These are phyloP conservation scores for Trichogramma pretiosum DNA, from an alignment of 1,140 invertebrate species.

Conservation along the genomic window DNA sequence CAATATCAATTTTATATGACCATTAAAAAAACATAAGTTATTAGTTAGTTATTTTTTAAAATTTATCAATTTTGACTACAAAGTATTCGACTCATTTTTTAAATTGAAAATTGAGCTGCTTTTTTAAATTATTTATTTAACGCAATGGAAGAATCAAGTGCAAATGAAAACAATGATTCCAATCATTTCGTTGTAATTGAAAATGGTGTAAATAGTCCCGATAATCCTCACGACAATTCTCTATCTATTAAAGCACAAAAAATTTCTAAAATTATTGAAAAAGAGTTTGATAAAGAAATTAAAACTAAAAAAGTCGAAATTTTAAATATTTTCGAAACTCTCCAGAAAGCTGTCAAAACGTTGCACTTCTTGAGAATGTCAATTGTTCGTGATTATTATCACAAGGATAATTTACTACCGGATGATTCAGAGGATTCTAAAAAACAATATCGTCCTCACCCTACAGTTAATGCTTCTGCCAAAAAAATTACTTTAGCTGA, in stretches of 20 bases:
- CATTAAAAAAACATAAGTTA: too few species aligned
- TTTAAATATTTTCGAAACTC: slow-evolving; percentile 49
- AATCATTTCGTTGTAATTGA: too few species aligned
- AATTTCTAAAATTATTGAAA: slow-evolving; percentile 40
- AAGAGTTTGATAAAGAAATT: slow-evolving; percentile 51
- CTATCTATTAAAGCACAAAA: slow-evolving; percentile 31
- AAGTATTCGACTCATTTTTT: too few species aligned
- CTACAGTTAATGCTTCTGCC: slow-evolving; percentile 49
- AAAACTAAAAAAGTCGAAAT: slow-evolving; percentile 46
- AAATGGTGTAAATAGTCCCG: too few species aligned
- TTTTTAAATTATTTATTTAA: too few species aligned
- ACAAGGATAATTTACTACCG: slow-evolving; percentile 49
- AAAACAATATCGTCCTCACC: slow-evolving; percentile 60
- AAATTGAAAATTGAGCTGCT: too few species aligned
- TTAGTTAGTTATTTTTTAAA: too few species aligned
- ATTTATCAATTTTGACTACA: too few species aligned
- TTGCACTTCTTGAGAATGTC: slow-evolving; percentile 64
- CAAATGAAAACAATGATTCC: too few species aligned
- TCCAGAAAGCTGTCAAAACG: slow-evolving; percentile 52
- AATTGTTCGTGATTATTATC: slow-evolving; percentile 60
- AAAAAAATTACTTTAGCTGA: slow-evolving; percentile 7
- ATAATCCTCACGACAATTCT: too few species aligned
- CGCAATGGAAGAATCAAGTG: too few species aligned
- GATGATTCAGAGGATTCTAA: slow-evolving; percentile 37
- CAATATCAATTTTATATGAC: too few species aligned